Base-by-base conservation (phyloP, 1,140 invertebrate genomes). In the Drosophila equinoxialis region DNA sequence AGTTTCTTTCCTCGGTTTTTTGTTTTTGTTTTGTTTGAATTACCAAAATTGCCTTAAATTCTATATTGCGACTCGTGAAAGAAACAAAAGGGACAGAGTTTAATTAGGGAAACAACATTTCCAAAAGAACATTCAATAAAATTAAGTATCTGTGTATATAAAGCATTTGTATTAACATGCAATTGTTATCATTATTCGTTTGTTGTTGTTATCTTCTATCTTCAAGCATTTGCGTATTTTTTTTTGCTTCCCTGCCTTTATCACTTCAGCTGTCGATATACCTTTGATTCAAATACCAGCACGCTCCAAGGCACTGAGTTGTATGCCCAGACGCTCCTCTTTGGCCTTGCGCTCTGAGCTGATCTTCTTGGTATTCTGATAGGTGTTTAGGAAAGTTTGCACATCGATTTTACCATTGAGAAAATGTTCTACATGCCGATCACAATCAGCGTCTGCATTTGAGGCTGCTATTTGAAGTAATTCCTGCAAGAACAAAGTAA, bases 291-390 rank as follows among this genome's bases (percentile, higher is more conserved):
- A 51, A 8, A 51, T 20, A 11, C 94, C 94, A 1, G 95, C 94
- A 75, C 94, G 93, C 90, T 95, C 94, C 20, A 95, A 82, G 74
- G 95, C 95, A 72, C 94, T 94, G 4, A 97, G 90, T 77, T 97
- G 96, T 76, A 95, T 94, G 1, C 95, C 94, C 17, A 97, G 89
- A 73, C 96, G 94, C 79, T 97, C 96, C 79, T 96, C 95, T 87
- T 96, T 95, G 4, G 95, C 95, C 80, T 96, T 94, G 57, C 96
- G 93, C 11, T 94, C 94, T 76, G 96, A 95, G 3, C 95, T 96
- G 7, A 96, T 79, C 58, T 95, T 95, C 75, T 96, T 93, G 68
- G 94, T 95, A 80, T 95, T 94, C 4, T 95, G 94, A 81, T 96
- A 97, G 17, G 94, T 94, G 39, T 93, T 93, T 26, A 97, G 90